Evolutionary conservation across 2,888 invertebrate genomes (phyloP), one percentile per base, ranked within the genome.

Genomic region (Campoplex nolae): DNA sequence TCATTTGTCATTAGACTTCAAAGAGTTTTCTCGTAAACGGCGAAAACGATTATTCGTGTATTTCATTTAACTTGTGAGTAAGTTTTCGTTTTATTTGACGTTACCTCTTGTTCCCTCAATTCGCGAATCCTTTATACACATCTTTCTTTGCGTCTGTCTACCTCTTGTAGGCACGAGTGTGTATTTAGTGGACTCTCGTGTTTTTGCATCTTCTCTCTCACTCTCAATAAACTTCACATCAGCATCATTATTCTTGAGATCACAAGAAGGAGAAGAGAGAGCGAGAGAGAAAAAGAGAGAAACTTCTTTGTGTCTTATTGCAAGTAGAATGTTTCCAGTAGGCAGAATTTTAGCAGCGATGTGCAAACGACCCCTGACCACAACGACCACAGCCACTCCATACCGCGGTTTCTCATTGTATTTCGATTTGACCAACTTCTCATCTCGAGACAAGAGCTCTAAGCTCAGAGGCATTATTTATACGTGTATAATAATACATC

Each of bases 311-410:
- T 75, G 28, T 42, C 74, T 67, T 35, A 42, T 67, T 65, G 75
- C n/a, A 82, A 79, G 78, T 87, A 78, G 75, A 87, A 87, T 84
- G 74, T 75, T 84, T 87, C 58, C 42, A 76, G 76, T 81, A 42
- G 42, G 68, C 58, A 75, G n/a, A 51, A 67, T 42, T 28, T 23
- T 38, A 56, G 48, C 80, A 65, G 70, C 45, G 38, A 78, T 84
- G 84, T 87, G 87, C 84, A 87, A 87, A 87, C 87, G 87, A 87
- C 87, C 78, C 74, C 74, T 62, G 81, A 84, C 84, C 84, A 82
- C 84, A 86, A 54, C 74, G 67, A 78, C 84, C 81, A 75, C 81
- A 78, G 74, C 45, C 81, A 82, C 77, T 81, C 80, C 18, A 80
- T 51, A 54, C 45, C 78, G 84, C 77, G 32, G 45, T 62, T 62